phyloP scores from a whole-genome alignment of 2,797 vertebrate genomes.

The Podarcis lilfordi region DNA sequence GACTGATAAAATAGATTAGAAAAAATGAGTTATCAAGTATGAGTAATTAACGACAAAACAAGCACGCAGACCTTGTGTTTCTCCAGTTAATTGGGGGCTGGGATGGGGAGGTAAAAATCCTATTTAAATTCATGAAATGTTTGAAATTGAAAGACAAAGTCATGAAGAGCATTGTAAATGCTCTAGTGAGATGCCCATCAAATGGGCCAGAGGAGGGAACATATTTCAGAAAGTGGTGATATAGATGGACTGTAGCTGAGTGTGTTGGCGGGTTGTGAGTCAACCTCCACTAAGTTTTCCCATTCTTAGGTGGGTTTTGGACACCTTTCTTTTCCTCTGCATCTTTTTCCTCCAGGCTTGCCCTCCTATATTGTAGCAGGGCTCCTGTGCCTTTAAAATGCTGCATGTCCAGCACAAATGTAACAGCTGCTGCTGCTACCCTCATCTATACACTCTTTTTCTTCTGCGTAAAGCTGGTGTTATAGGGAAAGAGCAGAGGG shows the following conservation, averaged over 20 bases:
- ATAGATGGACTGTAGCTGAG: neutral
- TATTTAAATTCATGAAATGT: conserved; percentile 57
- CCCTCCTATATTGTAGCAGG: too few species aligned
- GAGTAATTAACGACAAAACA: neutral
- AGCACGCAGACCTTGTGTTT: neutral
- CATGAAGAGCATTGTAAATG: neutral
- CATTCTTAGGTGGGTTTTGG: neutral
- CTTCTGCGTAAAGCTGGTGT: too few species aligned
- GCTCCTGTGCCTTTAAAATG: too few species aligned
- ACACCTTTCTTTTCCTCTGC: too few species aligned
- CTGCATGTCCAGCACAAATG: too few species aligned
- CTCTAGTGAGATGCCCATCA: neutral
- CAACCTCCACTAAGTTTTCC: neutral
- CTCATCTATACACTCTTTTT: too few species aligned
- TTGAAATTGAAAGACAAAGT: conserved; percentile 26
- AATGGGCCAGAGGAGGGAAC: neutral
- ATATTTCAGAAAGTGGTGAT: neutral
- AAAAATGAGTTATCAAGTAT: conserved; percentile 31
- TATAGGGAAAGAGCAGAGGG: too few species aligned
- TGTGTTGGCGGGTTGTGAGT: neutral
- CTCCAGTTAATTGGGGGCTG: neutral
- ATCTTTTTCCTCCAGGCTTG: too few species aligned
- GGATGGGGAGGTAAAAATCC: conserved; percentile 32
- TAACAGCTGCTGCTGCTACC: too few species aligned
- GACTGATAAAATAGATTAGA: conserved; percentile 13